phyloP scores from a whole-genome alignment of 2,797 vertebrate genomes.

The Diplodus sargus region DNA sequence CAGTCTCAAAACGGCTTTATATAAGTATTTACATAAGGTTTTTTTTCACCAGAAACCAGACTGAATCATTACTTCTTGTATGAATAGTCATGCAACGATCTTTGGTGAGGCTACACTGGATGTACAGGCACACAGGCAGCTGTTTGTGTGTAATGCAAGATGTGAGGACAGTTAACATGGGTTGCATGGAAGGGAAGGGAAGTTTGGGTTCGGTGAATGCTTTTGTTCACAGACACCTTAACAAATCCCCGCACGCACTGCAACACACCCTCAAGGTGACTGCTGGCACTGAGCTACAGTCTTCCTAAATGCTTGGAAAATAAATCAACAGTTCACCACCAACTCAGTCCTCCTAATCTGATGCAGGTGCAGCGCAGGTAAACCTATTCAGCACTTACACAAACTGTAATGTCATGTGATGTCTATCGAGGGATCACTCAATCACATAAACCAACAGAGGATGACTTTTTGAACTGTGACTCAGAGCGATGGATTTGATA shows the following conservation, averaged over 20 bases:
- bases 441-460: not conserved
- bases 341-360: not conserved
- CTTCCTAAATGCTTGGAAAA: not conserved
- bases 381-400: slow-evolving; percentile 7
- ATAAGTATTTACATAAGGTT: not conserved
- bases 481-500: slow-evolving; percentile 21
- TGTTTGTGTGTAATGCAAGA: not conserved
- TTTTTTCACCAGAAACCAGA: not conserved
- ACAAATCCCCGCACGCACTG: not conserved
- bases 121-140: not conserved
- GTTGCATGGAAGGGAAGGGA: not conserved
- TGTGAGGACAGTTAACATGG: not conserved
- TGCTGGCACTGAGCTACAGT: not conserved
- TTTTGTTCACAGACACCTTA: not conserved
- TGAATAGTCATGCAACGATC: not conserved
- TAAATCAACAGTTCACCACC: not conserved
- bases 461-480: slow-evolving; percentile 5
- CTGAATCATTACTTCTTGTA: not conserved
- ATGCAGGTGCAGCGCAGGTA: not conserved
- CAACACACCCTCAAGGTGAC: not conserved
- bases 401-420: not conserved
- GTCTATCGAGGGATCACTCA: not conserved
- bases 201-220: not conserved
- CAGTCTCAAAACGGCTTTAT: not conserved
- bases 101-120: not conserved